A percentile compares a stretch with the other conserved stretches of the same genome.
Conservation (phyloP, 2,797 vertebrate species). For the Rhabdomys pumilio region DNA sequence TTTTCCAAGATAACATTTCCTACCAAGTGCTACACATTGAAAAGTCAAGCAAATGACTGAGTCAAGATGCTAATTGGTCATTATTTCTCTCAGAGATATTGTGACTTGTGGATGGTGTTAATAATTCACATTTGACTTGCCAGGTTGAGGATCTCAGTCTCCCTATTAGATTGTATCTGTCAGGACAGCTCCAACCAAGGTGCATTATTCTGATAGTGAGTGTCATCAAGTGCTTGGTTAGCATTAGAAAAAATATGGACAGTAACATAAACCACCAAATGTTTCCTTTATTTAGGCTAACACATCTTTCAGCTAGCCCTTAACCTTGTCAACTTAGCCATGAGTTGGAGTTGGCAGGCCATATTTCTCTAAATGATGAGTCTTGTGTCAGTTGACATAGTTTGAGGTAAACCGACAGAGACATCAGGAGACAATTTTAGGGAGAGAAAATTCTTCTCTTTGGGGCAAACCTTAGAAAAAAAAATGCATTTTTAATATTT, state of each 20-base stretch:
- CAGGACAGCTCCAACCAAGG: not conserved
- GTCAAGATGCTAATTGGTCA: not conserved
- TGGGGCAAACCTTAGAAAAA: not conserved
- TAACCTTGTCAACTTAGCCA: not conserved
- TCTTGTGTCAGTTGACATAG: conserved; percentile 8
- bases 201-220: not conserved
- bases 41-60: not conserved
- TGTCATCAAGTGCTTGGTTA: conserved; percentile 8
- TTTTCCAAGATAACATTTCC: not conserved
- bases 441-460: conserved; percentile 23
- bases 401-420: conserved; percentile 4
- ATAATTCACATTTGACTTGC: not conserved
- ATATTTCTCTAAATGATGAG: not conserved
- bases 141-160: not conserved
- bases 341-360: not conserved
- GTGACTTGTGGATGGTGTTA: not conserved
- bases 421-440: not conserved
- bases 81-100: not conserved
- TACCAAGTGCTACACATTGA: conserved; percentile 11
- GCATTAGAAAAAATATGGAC: conserved; percentile 15
- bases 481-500: not conserved
- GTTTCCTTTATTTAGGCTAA: conserved; percentile 22
- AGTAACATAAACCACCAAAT: not conserved
- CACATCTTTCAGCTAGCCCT: not conserved
- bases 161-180: conserved; percentile 18